These are phyloP conservation scores for Hyposoter dolosus DNA, from an alignment of 2,888 invertebrate genomes.

Conservation along the genomic window DNA sequence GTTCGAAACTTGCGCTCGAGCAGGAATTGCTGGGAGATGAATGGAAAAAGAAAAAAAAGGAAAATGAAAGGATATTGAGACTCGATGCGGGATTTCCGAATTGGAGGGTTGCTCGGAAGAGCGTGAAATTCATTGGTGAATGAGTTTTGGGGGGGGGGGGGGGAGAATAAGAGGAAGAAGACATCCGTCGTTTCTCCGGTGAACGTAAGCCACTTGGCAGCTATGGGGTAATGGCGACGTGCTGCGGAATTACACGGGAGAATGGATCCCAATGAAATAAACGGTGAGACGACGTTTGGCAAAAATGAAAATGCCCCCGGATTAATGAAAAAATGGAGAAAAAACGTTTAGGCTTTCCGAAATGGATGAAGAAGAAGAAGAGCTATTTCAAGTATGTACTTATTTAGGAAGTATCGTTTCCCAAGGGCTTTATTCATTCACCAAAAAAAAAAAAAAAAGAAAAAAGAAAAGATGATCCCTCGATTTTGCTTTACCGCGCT, in stretches of 20 bases:
- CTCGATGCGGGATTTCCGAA: constrained; percentile 41
- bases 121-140: constrained; percentile 59
- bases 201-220: constrained; percentile 52
- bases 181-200: constrained; percentile 23
- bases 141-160: constrained; percentile 27
- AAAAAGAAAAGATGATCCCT: constrained; percentile 36
- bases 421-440: constrained; percentile 54
- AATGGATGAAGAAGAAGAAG: background rate
- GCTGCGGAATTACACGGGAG: constrained; percentile 64
- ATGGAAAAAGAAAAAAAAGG: constrained; percentile 8
- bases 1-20: background rate
- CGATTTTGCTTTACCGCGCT: background rate
- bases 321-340: constrained; percentile 40
- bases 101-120: constrained; percentile 66
- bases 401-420: constrained; percentile 69
- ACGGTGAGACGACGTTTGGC: constrained; percentile 15
- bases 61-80: constrained; percentile 34
- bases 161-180: constrained; percentile 50
- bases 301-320: constrained; percentile 29
- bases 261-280: constrained; percentile 38
- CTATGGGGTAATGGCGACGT: constrained; percentile 28
- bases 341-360: background rate
- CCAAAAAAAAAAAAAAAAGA: constrained; percentile 9
- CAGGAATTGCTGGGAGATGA: background rate
- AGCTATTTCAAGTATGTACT: constrained; percentile 42